Base-by-base conservation (phyloP, 2,888 invertebrate genomes). In the Lymantria monacha region DNA sequence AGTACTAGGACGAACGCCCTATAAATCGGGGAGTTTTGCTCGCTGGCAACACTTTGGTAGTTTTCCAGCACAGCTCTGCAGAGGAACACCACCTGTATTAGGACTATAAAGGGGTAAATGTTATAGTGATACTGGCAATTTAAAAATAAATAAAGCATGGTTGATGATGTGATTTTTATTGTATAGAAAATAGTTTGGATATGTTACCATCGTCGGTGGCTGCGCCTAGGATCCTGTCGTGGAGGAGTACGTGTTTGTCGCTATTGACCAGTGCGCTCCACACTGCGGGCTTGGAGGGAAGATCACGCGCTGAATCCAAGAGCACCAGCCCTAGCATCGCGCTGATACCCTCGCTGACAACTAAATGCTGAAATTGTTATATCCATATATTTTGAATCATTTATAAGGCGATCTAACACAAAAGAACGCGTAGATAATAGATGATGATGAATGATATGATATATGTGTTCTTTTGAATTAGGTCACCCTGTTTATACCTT, bases 201-300 rank as follows among this genome's bases (percentile, higher is more conserved):
- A 22, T 42, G 33, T 79, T 77, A 92, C 91, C 96, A 65, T 97
- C 96, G 61, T 95, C 94, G 11, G 93, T 83, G 41, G 95, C 95
- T 9, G 94, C 91, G 11, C 93, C 76, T 40, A 98, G 87, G 77
- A 95, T 95, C 70, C 97, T 95, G 63, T 98, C 97, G 47, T 96
- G 95, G 43, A 97, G 93, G 78, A 98, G 95, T 51, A 95, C 89
- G 73, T 96, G 96, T 71, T 95, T 96, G 51, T 96, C 95, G 70
- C 94, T 92, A 79, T 96, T 96, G 40, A 93, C 74, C n/a, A 96
- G 85, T 44, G 94, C 91, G 38, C 91, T 93, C 96, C 97, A 96
- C 63, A 95, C 86, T 38, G 88, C 82, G 36, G 86, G 51, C 31
- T 49, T 54, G 45, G 59, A 1, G 3, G 81, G 66, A 69, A 83